phyloP scores from a whole-genome alignment of 2,888 invertebrate species.

The Pomacea canaliculata region DNA sequence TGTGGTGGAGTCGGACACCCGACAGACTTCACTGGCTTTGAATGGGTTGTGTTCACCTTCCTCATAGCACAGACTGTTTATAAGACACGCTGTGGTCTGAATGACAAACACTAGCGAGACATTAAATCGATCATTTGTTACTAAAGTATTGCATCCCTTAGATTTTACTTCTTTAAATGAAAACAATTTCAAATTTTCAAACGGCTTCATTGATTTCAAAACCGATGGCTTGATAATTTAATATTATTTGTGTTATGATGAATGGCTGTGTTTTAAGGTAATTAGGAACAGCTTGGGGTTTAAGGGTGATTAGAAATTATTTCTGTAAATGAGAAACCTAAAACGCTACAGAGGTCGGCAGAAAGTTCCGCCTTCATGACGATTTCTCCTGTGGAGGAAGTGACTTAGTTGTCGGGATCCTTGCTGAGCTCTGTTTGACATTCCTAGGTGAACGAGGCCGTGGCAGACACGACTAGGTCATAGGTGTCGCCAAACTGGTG shows the following conservation, averaged over 20 bases:
- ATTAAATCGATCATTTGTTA: not conserved
- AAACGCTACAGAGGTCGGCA: conserved; percentile 11
- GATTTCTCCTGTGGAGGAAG: not conserved
- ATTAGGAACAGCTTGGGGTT: not conserved
- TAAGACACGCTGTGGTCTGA: conserved; percentile 3
- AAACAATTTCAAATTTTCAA: no score
- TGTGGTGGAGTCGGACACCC: not conserved
- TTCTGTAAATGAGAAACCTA: no score
- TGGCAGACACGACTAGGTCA: not conserved
- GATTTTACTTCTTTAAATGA: no score
- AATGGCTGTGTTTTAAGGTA: not conserved
- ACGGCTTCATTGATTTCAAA: no score
- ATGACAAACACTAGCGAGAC: not conserved
- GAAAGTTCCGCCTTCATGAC: conserved; percentile 15
- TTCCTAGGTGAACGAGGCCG: not conserved
- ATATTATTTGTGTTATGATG: not conserved
- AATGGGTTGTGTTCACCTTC: conserved; percentile 8
- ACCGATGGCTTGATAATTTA: no score
- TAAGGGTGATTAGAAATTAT: no score
- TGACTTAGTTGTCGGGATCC: conserved; percentile 13
- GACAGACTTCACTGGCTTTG: not conserved
- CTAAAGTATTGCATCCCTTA: no score
- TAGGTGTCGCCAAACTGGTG: conserved; percentile 11
- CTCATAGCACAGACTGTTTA: conserved; percentile 10
- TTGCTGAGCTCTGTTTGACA: conserved; percentile 8